A percentile compares a stretch with the other conserved stretches of the same genome.
Conservation (phyloP, 2,797 vertebrate species). For the Oreonectes daqikongensis region DNA sequence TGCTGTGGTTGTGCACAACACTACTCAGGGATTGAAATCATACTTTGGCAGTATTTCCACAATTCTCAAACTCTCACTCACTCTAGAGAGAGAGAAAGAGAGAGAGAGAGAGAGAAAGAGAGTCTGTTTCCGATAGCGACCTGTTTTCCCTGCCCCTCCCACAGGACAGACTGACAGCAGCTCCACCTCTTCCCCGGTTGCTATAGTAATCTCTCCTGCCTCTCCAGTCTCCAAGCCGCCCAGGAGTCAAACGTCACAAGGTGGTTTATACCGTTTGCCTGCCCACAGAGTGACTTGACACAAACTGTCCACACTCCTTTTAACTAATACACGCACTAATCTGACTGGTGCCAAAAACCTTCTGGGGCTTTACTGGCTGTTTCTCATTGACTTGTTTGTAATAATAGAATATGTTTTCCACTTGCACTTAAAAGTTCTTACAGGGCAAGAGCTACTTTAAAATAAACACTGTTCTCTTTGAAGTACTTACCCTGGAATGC, state of each 20-base stretch:
- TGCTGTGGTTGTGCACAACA: not conserved
- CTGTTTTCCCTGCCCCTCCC: constrained; percentile 54
- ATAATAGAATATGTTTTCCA: not conserved
- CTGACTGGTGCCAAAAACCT: constrained; percentile 48
- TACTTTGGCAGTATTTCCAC: constrained; percentile 37
- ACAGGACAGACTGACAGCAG: constrained; percentile 76
- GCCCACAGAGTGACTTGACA: constrained; percentile 64
- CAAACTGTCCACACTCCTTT: constrained; percentile 55
- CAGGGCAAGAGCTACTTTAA: not conserved
- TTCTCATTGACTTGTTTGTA: constrained; percentile 42
- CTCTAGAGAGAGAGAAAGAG: not conserved
- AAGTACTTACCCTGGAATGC: constrained; percentile 20
- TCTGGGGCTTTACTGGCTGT: constrained; percentile 41
- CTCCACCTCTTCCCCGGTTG: constrained; percentile 75
- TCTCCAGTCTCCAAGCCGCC: constrained; percentile 81
- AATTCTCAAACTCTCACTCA: constrained; percentile 16
- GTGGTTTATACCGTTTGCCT: constrained; percentile 78
- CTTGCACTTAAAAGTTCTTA: constrained; percentile 1
- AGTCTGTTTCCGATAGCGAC: constrained; percentile 63
- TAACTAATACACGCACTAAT: constrained; percentile 61
- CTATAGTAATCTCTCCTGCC: constrained; percentile 80
- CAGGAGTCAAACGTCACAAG: constrained; percentile 76
- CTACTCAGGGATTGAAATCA: constrained; percentile 15
- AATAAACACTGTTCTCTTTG: not conserved
- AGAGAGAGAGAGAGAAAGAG: constrained; percentile 38